Percentiles rank a stretch among this genome's conserved stretches.
phyloP scores from a whole-genome alignment of 1,140 invertebrate species.

The Aethina tumida region DNA sequence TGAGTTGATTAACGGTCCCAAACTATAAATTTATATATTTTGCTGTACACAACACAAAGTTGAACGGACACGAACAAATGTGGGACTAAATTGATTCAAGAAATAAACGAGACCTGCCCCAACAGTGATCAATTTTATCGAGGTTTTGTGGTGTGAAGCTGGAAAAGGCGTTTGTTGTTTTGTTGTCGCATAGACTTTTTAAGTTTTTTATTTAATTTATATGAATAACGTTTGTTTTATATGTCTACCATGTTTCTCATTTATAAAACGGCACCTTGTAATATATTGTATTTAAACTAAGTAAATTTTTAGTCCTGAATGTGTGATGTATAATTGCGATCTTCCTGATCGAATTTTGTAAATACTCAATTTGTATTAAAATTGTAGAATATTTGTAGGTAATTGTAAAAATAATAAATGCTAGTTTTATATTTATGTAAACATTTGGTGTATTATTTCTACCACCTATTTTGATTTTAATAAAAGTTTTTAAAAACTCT shows the following conservation, averaged over 20 bases:
- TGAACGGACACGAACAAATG: background rate
- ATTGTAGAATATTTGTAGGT: slow-evolving; percentile 8
- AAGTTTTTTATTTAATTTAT: background rate
- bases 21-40: background rate
- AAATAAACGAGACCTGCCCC: background rate
- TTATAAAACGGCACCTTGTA: slow-evolving; percentile 8
- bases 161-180: slow-evolving; percentile 5
- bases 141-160: slow-evolving; percentile 2
- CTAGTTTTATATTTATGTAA: no score
- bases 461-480: no score
- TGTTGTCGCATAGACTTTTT: background rate
- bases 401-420: slow-evolving; percentile 6
- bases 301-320: background rate
- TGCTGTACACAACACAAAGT: background rate
- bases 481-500: no score
- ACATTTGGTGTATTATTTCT: no score
- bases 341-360: slow-evolving; percentile 3
- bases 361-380: slow-evolving; percentile 14
- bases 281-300: slow-evolving; percentile 9
- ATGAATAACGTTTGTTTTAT: no score
- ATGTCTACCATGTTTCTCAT: background rate
- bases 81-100: background rate
- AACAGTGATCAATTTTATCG: slow-evolving; percentile 1
- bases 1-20: background rate
- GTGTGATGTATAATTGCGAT: slow-evolving; percentile 1